phyloP scores from a whole-genome alignment of 2,113 vertebrate genomes.

The Maccullochella peelii region DNA sequence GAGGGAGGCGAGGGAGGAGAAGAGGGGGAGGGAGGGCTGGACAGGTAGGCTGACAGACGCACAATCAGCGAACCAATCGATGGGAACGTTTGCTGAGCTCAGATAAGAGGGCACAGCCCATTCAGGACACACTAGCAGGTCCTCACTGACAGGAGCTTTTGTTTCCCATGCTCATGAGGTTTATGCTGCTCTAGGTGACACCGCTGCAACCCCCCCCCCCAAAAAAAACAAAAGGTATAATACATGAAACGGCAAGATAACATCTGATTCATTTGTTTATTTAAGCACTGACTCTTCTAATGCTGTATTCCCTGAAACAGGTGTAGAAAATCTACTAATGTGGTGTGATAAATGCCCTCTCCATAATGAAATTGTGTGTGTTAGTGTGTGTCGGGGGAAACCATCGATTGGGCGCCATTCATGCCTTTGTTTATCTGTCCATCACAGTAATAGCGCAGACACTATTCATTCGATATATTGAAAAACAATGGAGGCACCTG shows the following conservation, averaged over 20 bases:
- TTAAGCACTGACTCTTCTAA: slow-evolving; percentile 7
- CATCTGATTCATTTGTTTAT: slow-evolving; percentile 47
- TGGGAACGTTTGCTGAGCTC: slow-evolving; percentile 75
- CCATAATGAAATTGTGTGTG: slow-evolving; percentile 43
- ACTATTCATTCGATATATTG: slow-evolving; percentile 58
- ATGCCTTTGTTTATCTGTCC: slow-evolving; percentile 64
- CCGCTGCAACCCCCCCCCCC: too few species aligned
- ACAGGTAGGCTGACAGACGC: slow-evolving; percentile 72
- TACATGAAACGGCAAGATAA: slow-evolving; percentile 40
- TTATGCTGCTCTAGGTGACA: slow-evolving; percentile 48
- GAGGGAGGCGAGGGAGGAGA: slow-evolving; percentile 15
- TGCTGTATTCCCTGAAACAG: slow-evolving; percentile 5
- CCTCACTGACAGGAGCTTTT: slow-evolving; percentile 70
- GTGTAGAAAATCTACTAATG: slow-evolving; percentile 44
- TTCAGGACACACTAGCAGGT: slow-evolving; percentile 63
- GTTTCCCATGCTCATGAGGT: slow-evolving; percentile 64
- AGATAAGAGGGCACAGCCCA: slow-evolving; percentile 75
- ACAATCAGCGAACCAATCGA: slow-evolving; percentile 75
- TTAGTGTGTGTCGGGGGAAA: slow-evolving; percentile 21
- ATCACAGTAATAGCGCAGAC: slow-evolving; percentile 54
- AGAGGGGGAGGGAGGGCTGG: slow-evolving; percentile 37
- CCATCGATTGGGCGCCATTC: slow-evolving; percentile 65
- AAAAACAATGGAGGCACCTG: slow-evolving; percentile 50
- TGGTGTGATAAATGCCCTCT: slow-evolving; percentile 50
- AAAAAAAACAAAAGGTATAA: slow-evolving; percentile 6